Percentiles rank a stretch among this genome's conserved stretches.
Conservation (phyloP, 2,113 vertebrate genomes). For the Alouatta palliata region DNA sequence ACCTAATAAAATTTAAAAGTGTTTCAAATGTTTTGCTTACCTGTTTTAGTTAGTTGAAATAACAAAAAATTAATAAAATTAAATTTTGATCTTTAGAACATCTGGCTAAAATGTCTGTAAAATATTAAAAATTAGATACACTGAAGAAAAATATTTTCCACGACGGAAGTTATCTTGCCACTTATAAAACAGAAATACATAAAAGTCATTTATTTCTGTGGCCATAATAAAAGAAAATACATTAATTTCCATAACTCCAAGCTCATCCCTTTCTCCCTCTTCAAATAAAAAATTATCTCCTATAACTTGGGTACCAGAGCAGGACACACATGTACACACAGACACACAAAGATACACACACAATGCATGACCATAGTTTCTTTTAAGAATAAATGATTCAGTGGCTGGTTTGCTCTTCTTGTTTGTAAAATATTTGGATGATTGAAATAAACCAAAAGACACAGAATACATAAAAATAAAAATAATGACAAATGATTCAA, state of each 20-base stretch:
- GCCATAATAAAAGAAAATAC: not conserved
- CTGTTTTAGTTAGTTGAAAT: not conserved
- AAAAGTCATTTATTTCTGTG: not conserved
- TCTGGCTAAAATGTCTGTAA: not conserved
- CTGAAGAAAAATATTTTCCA: not conserved
- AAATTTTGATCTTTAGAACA: not conserved
- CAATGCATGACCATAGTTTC: not conserved
- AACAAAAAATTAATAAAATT: not conserved
- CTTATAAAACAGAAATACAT: not conserved
- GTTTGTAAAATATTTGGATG: not conserved
- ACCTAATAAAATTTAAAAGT: not conserved
- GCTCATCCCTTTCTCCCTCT: not conserved
- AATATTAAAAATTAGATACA: not conserved
- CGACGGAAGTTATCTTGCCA: not conserved
- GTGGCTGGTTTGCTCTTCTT: not conserved
- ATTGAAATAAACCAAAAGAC: not conserved
- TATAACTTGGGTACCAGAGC: not conserved
- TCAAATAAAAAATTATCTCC: not conserved
- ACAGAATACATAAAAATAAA: not conserved
- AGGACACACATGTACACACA: accelerated
- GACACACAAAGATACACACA: not conserved
- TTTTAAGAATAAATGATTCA: not conserved
- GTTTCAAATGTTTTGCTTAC: not conserved
- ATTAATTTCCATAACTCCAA: not conserved
- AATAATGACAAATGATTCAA: not conserved